Base-by-base conservation (phyloP, 2,113 vertebrate genomes). In the Nycticryphes semicollaris region DNA sequence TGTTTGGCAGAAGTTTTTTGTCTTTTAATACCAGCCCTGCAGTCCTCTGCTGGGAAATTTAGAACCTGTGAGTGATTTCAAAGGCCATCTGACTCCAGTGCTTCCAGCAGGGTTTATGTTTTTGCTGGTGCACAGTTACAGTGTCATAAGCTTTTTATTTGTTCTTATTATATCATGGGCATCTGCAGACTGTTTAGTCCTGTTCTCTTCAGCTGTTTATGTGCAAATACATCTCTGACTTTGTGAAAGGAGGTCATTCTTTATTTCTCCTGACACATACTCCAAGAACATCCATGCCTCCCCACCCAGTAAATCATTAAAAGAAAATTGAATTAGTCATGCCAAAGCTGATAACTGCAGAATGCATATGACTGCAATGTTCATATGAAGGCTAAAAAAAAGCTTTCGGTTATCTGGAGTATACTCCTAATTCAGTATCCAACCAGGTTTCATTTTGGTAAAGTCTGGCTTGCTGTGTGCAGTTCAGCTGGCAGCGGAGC, bases 81-180 rank as follows among this genome's bases (percentile, higher is more conserved):
- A 90, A 97, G 88, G 87, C 90, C 62, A 78, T 93, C 93, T 94
- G 97, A 96, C 87, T 83, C 86, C 79, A 90, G 5, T 74, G 59
- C 69, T 96, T 96, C 87, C 56, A 92, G 84, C 74, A 89, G 96
- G 87, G 95, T 96, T 97, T 93, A 95, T 93, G 89, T 24, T 90
- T 89, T 79, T 85, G 90, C 66, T 94, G 92, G 82, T 89, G 67
- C 81, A 81, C 93, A 91, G 87, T 96, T 97, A 97, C 93, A 93
- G 72, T 94, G 84, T 94, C 84, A 94, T 94, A 96, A 97, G 95
- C 87, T 95, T 97, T 96, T 97, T 94, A 96, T 96, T 97, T 96
- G 89, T 84, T 93, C 85, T 89, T 93, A 67, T 89, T 96, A 90
- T 95, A 91, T 87, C 89, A 57, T 53, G 89, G 90, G 73, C 88